Percentiles rank a stretch among this genome's conserved stretches.
Evolutionary conservation across 2,888 invertebrate genomes (phyloP).

Genomic region (Zygogramma bicolorata): DNA sequence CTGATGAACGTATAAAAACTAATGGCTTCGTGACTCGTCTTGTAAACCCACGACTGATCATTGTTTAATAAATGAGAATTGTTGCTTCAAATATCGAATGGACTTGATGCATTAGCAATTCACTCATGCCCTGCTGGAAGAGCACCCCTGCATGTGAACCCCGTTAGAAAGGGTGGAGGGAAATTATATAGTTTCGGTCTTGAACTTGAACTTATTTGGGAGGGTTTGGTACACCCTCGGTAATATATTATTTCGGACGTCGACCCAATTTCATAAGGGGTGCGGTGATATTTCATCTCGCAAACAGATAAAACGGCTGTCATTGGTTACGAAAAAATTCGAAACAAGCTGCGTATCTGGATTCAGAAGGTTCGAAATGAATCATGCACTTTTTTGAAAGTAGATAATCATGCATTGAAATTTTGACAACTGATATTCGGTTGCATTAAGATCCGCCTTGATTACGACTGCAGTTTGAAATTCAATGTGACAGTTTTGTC

Average conservation of each 20-base stretch:
- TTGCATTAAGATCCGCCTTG: not conserved
- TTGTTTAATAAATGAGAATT: not conserved
- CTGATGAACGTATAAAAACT: not conserved
- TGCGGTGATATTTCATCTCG: conserved; percentile 22
- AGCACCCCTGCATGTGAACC: conserved; percentile 33
- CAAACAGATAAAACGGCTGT: conserved; percentile 21
- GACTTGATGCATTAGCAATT: conserved; percentile 23
- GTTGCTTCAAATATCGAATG: conserved; percentile 1
- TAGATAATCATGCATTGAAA: too few relatives aligned
- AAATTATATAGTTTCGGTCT: conserved; percentile 15
- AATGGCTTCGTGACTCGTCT: not conserved
- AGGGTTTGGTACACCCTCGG: conserved; percentile 30
- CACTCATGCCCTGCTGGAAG: conserved; percentile 30
- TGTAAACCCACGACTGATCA: not conserved
- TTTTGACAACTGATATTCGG: too few relatives aligned
- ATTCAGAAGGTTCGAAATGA: too few relatives aligned
- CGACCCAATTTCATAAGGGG: conserved; percentile 35
- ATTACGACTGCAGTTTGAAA: too few relatives aligned
- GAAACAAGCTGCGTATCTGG: too few relatives aligned
- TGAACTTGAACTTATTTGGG: conserved; percentile 38
- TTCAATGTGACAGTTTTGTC: not conserved
- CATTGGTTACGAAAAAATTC: too few relatives aligned
- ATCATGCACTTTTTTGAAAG: too few relatives aligned
- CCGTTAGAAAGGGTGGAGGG: conserved; percentile 28
- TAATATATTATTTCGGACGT: conserved; percentile 26